These are phyloP conservation scores for Stylophora pistillata DNA, from an alignment of 64 coral and sea anemone genomes.

Conservation along the genomic window DNA sequence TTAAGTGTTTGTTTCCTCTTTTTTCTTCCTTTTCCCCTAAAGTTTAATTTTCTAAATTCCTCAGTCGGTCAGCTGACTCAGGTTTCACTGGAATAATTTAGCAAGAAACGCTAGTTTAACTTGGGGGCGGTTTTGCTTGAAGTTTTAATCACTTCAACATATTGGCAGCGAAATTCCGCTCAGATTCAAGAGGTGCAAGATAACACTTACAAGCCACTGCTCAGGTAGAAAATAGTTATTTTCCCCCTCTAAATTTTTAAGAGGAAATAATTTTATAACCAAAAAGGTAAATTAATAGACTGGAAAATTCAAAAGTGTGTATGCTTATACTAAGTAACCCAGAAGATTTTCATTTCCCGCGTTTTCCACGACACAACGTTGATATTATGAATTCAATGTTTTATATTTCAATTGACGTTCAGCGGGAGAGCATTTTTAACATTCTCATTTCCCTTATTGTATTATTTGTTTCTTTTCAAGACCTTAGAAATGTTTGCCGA, in stretches of 20 bases:
- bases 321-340: neutral
- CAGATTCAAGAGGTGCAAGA: neutral
- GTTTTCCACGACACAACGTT: neutral
- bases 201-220: neutral
- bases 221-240: neutral
- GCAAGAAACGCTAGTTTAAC: neutral
- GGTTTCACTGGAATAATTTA: constrained; percentile 17
- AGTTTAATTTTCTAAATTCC: neutral
- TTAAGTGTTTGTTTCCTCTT: neutral
- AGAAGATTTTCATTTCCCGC: neutral
- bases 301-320: neutral
- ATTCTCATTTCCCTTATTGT: neutral
- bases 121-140: neutral
- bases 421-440: neutral
- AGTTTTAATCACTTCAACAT: neutral
- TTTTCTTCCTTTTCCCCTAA: neutral
- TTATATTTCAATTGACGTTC: neutral
- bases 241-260: neutral
- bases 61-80: constrained; percentile 12
- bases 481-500: neutral
- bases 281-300: neutral
- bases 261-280: neutral
- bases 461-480: neutral
- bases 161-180: constrained; percentile 5
- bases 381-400: neutral